Evolutionary conservation across 1,140 invertebrate genomes (phyloP).

Genomic region (Kradibia gibbosae): DNA sequence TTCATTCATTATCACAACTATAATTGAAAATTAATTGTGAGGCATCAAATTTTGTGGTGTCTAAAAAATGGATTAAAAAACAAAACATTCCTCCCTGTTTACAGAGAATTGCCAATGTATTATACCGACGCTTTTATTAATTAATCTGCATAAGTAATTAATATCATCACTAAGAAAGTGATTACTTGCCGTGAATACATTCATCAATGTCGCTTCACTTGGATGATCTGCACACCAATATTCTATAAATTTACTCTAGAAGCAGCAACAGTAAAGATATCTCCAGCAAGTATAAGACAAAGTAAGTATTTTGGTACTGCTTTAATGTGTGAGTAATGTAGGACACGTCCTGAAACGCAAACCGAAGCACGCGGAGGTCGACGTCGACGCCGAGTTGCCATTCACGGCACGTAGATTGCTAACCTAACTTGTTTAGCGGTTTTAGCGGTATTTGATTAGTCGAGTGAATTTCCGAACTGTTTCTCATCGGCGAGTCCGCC

Average conservation of each 20-base stretch:
- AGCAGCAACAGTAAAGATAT: not conserved
- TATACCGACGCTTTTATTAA: no score
- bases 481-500: constrained; percentile 54
- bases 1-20: no score
- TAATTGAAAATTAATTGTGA: no score
- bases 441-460: constrained; percentile 73
- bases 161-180: no score
- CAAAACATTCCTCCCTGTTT: no score
- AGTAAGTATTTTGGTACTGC: not conserved
- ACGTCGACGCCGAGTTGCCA: constrained; percentile 60
- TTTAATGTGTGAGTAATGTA: constrained; percentile 8
- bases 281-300: not conserved
- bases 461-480: constrained; percentile 71
- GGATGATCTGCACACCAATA: not conserved
- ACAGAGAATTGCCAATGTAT: no score
- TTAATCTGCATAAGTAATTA: no score
- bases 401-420: constrained; percentile 70
- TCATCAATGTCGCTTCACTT: not conserved
- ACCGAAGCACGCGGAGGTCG: not conserved
- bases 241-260: not conserved
- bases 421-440: constrained; percentile 72
- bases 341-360: not conserved
- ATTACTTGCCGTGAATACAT: no score
- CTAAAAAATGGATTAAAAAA: no score
- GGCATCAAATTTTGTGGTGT: no score